Evolutionary conservation across 2,113 vertebrate genomes (phyloP), one percentile per base, ranked within the genome.

Genomic region (Ranitomeya variabilis): DNA sequence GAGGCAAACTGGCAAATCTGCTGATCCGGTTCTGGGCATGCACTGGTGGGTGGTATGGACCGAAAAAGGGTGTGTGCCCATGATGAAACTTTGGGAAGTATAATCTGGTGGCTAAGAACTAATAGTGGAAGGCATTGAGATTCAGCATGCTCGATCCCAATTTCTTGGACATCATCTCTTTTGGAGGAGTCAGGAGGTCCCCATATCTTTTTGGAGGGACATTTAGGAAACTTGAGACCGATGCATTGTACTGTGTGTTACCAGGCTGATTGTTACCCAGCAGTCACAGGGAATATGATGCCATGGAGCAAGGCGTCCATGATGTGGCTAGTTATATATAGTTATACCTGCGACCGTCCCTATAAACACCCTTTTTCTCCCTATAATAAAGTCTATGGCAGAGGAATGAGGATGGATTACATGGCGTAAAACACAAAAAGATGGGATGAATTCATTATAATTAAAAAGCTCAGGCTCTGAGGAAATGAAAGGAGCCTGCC

Each of bases 401-500:
- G 60, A 69, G 15, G 51, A 89, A 51, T 18, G 3, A 23, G 80
- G 45, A 79, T 89, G 87, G 82, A 89, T 89, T 85, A 85, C 82
- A 69, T 23, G 51, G 81, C 51, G 31, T 85, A 79, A 67, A 85
- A 85, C 74, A 89, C 62, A 57, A 82, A 83, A 85, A 89, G 73
- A 85, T 84, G 60, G 87, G 81, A 89, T 77, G 87, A 85, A 89
- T 89, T 89, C 87, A 89, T 89, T 89, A 89, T 89, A 85, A 89
- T 89, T 89, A 89, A 89, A 89, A 85, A 79, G 80, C 87, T 69
- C 7, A 69, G 87, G 57, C 73, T 88, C 87, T 31, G 81, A 89
- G 87, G 87, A 89, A 89, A 89, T 89, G 87, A 89, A 89, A 60
- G 73, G 80, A 89, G 81, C 69, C 81, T 67, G 83, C 87, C 87